Percentiles rank a stretch among this genome's conserved stretches.
Evolutionary conservation across 2,797 vertebrate species (phyloP).

Genomic region (Harpagifer antarcticus): DNA sequence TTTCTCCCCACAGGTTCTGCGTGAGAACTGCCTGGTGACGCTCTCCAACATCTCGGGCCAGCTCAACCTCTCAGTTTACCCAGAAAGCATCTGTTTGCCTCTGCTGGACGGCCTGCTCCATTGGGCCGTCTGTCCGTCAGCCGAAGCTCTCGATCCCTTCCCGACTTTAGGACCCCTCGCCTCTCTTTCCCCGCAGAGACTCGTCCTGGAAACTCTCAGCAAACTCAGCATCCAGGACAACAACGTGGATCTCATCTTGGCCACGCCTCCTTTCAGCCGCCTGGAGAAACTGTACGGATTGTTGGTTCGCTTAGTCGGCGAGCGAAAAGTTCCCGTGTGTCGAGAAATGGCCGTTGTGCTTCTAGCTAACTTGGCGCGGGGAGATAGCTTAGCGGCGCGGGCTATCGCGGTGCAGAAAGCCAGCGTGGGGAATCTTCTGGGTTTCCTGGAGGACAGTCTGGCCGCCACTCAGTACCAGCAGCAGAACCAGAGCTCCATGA

Average conservation of each 20-base stretch:
- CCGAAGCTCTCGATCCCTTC: slow-evolving; percentile 98
- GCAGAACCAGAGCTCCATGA: slow-evolving; percentile 94
- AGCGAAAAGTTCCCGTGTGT: slow-evolving; percentile 97
- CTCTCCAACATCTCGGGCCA: slow-evolving; percentile 98
- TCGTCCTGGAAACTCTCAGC: slow-evolving; percentile 99
- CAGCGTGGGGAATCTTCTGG: slow-evolving; percentile 97
- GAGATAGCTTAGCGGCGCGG: slow-evolving; percentile 94
- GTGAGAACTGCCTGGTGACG: slow-evolving; percentile 98
- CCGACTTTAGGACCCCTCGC: slow-evolving; percentile 94
- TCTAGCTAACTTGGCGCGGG: slow-evolving; percentile 97
- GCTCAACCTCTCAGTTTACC: slow-evolving; percentile 96
- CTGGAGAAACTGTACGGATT: slow-evolving; percentile 97
- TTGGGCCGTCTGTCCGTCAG: slow-evolving; percentile 98
- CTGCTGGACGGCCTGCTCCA: slow-evolving; percentile 98
- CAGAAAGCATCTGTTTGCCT: slow-evolving; percentile 98
- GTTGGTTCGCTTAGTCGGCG: slow-evolving; percentile 97
- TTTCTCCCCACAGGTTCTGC: slow-evolving; percentile 82
- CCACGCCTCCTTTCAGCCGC: slow-evolving; percentile 97
- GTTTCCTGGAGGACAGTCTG: slow-evolving; percentile 98
- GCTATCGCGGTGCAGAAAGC: slow-evolving; percentile 96
- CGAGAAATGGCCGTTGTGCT: slow-evolving; percentile 99
- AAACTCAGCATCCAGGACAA: slow-evolving; percentile 99
- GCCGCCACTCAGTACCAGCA: slow-evolving; percentile 98
- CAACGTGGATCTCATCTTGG: slow-evolving; percentile 99
- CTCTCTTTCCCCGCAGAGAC: slow-evolving; percentile 97